Conservation (phyloP, 2,113 vertebrate species). For the Genyomyrus donnyi region DNA sequence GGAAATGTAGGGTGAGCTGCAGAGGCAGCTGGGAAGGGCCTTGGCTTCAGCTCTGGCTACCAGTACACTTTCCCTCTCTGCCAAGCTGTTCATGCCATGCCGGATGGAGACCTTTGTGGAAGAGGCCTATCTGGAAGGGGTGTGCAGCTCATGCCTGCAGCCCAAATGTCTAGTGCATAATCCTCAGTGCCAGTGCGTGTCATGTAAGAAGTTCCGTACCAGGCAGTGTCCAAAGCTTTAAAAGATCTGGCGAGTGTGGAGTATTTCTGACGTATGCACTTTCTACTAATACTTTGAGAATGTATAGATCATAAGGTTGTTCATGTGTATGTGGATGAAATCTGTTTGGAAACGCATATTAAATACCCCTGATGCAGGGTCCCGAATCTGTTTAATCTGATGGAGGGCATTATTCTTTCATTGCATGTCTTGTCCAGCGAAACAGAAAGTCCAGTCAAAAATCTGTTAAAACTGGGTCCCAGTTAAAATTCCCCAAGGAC, state of each 20-base stretch:
- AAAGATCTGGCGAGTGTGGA: not conserved
- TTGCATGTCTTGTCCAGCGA: not conserved
- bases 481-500: not conserved
- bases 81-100: not conserved
- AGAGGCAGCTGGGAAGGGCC: not conserved
- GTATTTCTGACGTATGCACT: not conserved
- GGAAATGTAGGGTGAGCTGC: not conserved
- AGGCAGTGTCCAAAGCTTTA: not conserved
- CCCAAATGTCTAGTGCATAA: not conserved
- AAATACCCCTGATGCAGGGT: conserved; percentile 38
- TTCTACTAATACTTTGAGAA: not conserved
- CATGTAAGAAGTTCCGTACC: not conserved
- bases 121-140: not conserved
- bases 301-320: not conserved
- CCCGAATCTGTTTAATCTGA: conserved; percentile 23
- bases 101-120: not conserved
- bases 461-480: not conserved
- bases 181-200: not conserved
- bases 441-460: not conserved
- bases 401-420: not conserved
- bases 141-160: not conserved
- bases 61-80: not conserved
- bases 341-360: conserved; percentile 32
- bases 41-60: not conserved
- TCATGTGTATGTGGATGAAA: not conserved